Conservation (phyloP, 2,888 invertebrate genomes). For the Andrena praecox region DNA sequence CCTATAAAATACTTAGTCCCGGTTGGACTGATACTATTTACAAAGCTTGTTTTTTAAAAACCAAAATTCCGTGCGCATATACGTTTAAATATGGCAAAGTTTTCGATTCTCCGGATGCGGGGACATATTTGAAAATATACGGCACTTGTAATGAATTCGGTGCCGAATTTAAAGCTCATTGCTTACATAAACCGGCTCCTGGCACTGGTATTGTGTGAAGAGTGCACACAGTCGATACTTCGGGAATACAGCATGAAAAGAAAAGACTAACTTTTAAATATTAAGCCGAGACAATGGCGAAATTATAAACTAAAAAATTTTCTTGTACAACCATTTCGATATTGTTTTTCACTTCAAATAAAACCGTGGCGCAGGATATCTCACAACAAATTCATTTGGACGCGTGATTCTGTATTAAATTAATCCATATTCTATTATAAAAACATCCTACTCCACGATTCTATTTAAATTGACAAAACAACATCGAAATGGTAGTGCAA, state of each 20-base stretch:
- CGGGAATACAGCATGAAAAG: background rate
- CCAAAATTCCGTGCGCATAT: background rate
- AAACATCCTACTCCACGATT: too few species aligned
- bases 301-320: background rate
- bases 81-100: background rate
- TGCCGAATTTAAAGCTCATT: background rate
- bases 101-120: background rate
- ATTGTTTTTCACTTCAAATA: too few species aligned
- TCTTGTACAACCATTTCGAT: too few species aligned
- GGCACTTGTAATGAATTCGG: background rate
- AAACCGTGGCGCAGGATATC: too few species aligned
- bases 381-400: too few species aligned
- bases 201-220: background rate
- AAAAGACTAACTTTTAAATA: background rate
- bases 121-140: background rate
- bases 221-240: background rate
- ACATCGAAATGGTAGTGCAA: too few species aligned
- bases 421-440: too few species aligned
- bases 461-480: too few species aligned
- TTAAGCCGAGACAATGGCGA: constrained; percentile 5
- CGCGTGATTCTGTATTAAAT: too few species aligned
- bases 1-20: background rate
- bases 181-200: background rate
- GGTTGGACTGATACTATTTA: background rate
- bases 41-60: constrained; percentile 1